Percentiles rank a stretch among this genome's conserved stretches.
These are phyloP conservation scores for Ceratosolen solmsi DNA, from an alignment of 1,140 invertebrate genomes.

Conservation along the genomic window DNA sequence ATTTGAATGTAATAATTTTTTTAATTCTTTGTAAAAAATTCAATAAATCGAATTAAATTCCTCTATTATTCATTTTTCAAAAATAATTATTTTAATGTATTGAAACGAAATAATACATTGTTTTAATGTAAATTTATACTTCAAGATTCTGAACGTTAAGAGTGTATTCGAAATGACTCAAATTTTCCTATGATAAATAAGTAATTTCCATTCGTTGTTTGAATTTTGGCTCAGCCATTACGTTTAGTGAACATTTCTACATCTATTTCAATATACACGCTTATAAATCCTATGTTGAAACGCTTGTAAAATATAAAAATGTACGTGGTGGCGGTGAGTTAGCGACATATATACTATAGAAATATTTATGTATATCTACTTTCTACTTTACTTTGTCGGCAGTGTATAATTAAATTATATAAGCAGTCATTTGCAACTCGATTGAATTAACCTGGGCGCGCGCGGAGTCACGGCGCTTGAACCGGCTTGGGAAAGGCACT, in stretches of 20 bases:
- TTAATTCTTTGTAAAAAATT: too few species aligned
- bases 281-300: neutral
- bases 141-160: too few species aligned
- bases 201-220: too few species aligned
- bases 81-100: too few species aligned
- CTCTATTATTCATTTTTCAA: too few species aligned
- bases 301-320: slow-evolving; percentile 28
- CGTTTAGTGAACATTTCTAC: neutral
- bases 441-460: neutral
- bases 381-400: neutral
- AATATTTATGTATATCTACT: neutral
- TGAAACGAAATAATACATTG: too few species aligned
- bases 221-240: too few species aligned
- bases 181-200: too few species aligned
- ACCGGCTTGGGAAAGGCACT: neutral
- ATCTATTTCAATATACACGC: neutral
- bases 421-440: neutral
- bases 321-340: neutral
- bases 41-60: too few species aligned
- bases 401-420: neutral
- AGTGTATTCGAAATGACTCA: too few species aligned
- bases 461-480: neutral
- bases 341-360: neutral
- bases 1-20: too few species aligned
- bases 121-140: too few species aligned